phyloP scores from a whole-genome alignment of 2,797 vertebrate genomes.

The Odontamblyopus rebecca region DNA sequence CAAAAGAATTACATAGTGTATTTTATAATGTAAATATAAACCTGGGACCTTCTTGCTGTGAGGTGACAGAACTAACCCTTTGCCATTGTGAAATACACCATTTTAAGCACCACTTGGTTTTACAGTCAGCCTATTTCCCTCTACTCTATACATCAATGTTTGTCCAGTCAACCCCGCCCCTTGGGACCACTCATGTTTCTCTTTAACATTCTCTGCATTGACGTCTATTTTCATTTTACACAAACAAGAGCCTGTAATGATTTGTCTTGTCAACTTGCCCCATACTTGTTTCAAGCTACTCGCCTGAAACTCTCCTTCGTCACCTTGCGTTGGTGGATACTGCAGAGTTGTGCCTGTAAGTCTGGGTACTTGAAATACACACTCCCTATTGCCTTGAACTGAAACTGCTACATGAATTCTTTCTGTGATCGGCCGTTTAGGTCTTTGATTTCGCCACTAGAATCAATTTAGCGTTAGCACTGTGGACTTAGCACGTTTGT shows the following conservation, averaged over 20 bases:
- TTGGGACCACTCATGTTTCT: slow-evolving; percentile 47
- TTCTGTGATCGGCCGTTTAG: slow-evolving; percentile 29
- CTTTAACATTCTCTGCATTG: slow-evolving; percentile 36
- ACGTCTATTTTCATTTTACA: slow-evolving; percentile 61
- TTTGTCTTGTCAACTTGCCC: slow-evolving; percentile 29
- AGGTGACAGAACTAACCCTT: not conserved
- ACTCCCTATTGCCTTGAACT: slow-evolving; percentile 19
- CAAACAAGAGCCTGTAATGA: slow-evolving; percentile 53
- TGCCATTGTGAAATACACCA: not conserved
- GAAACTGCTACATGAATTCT: slow-evolving; percentile 11
- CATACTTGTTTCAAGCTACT: slow-evolving; percentile 20
- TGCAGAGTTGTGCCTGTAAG: slow-evolving; percentile 36
- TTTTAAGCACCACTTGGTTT: not conserved
- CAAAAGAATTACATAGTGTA: too few species aligned
- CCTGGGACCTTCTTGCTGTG: not conserved
- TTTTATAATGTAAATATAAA: not conserved
- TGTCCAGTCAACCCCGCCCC: slow-evolving; percentile 29
- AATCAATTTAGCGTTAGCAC: slow-evolving; percentile 34
- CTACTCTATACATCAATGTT: not conserved
- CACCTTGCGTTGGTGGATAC: slow-evolving; percentile 20
- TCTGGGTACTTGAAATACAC: slow-evolving; percentile 32
- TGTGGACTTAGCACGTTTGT: slow-evolving; percentile 54
- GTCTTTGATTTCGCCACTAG: slow-evolving; percentile 32
- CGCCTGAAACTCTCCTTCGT: slow-evolving; percentile 27
- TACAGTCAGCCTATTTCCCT: not conserved